Percentiles rank a stretch among this genome's conserved stretches.
These are phyloP conservation scores for Meteorus cinctellus DNA, from an alignment of 2,888 invertebrate genomes.

Conservation along the genomic window DNA sequence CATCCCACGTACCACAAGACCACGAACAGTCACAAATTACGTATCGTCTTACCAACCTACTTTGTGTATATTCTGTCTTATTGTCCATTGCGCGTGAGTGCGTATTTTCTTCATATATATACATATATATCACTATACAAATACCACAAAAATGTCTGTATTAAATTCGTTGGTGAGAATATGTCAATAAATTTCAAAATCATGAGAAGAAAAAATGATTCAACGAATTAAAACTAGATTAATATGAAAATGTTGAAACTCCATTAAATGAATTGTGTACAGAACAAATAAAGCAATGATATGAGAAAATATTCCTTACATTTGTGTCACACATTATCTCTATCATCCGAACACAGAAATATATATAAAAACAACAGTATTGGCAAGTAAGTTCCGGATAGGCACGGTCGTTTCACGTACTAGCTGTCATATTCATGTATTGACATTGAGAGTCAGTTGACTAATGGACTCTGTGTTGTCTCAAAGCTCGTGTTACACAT, in stretches of 20 bases:
- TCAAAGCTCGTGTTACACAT: constrained; percentile 69
- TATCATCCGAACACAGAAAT: constrained; percentile 11
- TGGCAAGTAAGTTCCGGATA: constrained; percentile 50
- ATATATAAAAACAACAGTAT: background rate
- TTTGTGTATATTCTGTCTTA: constrained; percentile 33
- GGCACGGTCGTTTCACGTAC: constrained; percentile 57
- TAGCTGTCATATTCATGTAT: constrained; percentile 73
- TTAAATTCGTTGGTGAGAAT: too few species aligned
- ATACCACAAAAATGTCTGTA: too few species aligned
- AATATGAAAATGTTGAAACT: background rate
- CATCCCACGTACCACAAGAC: constrained; percentile 57
- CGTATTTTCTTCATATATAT: too few species aligned
- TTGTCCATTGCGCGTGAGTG: background rate
- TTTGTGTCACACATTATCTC: constrained; percentile 5
- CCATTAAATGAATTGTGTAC: background rate
- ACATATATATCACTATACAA: too few species aligned
- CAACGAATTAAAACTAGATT: constrained; percentile 41
- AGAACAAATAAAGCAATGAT: constrained; percentile 2
- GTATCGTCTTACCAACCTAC: constrained; percentile 55
- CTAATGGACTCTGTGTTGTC: constrained; percentile 73
- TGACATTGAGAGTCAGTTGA: constrained; percentile 72
- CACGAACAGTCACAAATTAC: constrained; percentile 60
- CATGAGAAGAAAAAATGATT: constrained; percentile 37
- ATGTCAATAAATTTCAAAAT: constrained; percentile 29
- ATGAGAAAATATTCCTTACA: background rate